These are phyloP conservation scores for Thaumetopoea pityocampa DNA, from an alignment of 1,140 invertebrate species.

Conservation along the genomic window DNA sequence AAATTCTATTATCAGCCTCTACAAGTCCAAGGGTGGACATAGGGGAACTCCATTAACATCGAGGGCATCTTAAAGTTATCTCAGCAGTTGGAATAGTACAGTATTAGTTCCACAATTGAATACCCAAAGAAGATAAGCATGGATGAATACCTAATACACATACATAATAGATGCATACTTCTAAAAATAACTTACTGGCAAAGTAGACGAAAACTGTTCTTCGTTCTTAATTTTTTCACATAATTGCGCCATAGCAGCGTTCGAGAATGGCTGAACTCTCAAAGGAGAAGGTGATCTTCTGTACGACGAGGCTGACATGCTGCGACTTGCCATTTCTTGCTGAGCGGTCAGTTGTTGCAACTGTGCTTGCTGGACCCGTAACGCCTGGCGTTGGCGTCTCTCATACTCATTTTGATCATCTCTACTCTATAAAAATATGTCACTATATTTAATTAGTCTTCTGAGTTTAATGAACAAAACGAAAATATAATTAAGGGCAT, in stretches of 20 bases:
- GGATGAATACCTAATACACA: no score
- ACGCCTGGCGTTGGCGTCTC: slow-evolving; percentile 86
- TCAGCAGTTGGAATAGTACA: no score
- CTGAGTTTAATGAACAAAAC: no score
- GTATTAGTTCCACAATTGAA: no score
- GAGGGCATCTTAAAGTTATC: no score
- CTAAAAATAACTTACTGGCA: slow-evolving; percentile 40
- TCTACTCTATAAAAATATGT: slow-evolving; percentile 78
- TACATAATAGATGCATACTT: slow-evolving; percentile 7
- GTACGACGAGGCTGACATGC: slow-evolving; percentile 83
- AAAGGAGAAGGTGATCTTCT: slow-evolving; percentile 71
- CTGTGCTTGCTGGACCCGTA: slow-evolving; percentile 82
- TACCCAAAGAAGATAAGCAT: no score
- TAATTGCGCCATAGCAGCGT: slow-evolving; percentile 48
- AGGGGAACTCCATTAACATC: no score
- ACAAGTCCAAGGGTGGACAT: no score
- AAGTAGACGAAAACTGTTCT: slow-evolving; percentile 40
- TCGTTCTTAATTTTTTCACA: slow-evolving; percentile 61
- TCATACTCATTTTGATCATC: slow-evolving; percentile 95
- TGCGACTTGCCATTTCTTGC: slow-evolving; percentile 75
- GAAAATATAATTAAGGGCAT: no score
- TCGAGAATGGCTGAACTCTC: slow-evolving; percentile 52
- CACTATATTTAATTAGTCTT: slow-evolving; percentile 6
- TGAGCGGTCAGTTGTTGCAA: slow-evolving; percentile 52
- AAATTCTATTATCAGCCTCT: no score